Evolutionary conservation across 2,113 vertebrate species (phyloP).

Genomic region (Gobio gobio): DNA sequence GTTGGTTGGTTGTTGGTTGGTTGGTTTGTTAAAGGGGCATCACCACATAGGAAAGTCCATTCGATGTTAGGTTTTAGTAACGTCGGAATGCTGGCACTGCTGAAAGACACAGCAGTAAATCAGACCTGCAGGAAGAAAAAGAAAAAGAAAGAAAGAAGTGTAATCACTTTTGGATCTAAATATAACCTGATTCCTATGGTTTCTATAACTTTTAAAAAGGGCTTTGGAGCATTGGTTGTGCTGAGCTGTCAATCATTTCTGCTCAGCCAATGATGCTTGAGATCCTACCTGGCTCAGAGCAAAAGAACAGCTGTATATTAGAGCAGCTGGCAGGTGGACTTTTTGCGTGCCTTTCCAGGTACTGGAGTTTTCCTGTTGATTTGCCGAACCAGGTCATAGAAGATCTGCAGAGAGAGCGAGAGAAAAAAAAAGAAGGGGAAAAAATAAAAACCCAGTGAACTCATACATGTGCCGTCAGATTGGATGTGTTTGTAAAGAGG

Average conservation of each 20-base stretch:
- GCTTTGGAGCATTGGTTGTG: background rate
- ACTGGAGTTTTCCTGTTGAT: slow-evolving; percentile 95
- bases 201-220: background rate
- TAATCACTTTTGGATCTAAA: background rate
- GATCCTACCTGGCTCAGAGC: slow-evolving; percentile 88
- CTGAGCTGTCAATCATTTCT: background rate
- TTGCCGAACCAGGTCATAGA: slow-evolving; percentile 94
- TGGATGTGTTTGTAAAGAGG: background rate
- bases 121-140: slow-evolving; percentile 76
- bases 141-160: background rate
- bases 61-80: slow-evolving; percentile 89
- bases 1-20: slow-evolving; percentile 41
- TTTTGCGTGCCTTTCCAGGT: slow-evolving; percentile 90
- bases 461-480: background rate
- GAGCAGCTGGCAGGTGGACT: slow-evolving; percentile 90
- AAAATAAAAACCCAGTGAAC: background rate
- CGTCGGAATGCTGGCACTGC: slow-evolving; percentile 95
- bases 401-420: slow-evolving; percentile 76
- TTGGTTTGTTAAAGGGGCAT: slow-evolving; percentile 80
- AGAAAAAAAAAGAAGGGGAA: too few species aligned
- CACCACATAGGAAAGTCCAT: slow-evolving; percentile 93
- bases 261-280: background rate
- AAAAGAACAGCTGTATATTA: slow-evolving; percentile 86
- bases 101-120: slow-evolving; percentile 90
- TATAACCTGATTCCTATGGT: background rate